Percentiles rank a stretch among this genome's conserved stretches.
Evolutionary conservation across 2,797 vertebrate genomes (phyloP).

Genomic region (Geotrypetes seraphini): DNA sequence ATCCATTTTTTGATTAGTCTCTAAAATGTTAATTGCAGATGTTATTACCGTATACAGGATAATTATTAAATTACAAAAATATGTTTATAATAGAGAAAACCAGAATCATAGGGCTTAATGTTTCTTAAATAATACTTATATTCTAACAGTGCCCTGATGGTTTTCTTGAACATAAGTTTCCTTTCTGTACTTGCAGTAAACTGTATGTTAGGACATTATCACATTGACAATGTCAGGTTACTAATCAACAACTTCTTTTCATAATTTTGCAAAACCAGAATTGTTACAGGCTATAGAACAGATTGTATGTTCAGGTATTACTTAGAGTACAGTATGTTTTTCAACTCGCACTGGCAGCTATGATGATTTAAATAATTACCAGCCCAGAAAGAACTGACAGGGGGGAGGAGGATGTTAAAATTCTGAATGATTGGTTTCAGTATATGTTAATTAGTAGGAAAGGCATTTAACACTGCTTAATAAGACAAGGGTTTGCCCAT

Average conservation of each 20-base stretch:
- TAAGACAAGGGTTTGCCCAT: slow-evolving; percentile 24
- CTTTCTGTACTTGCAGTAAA: too few relatives aligned
- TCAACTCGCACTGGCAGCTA: not conserved
- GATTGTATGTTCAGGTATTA: not conserved
- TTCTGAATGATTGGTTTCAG: slow-evolving; percentile 19
- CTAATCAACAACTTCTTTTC: not conserved
- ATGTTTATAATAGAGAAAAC: too few relatives aligned
- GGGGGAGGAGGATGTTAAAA: not conserved
- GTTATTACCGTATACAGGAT: too few relatives aligned
- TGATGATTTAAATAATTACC: slow-evolving; percentile 9
- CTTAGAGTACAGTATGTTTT: too few relatives aligned
- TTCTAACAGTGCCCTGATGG: too few relatives aligned
- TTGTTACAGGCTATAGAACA: not conserved
- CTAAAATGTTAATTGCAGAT: too few relatives aligned
- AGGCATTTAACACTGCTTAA: slow-evolving; percentile 23
- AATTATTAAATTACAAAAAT: too few relatives aligned
- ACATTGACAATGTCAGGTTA: not conserved
- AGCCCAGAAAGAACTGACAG: not conserved
- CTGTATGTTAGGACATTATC: not conserved
- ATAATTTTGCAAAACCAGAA: not conserved
- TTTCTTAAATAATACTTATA: too few relatives aligned
- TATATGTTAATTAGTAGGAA: slow-evolving; percentile 27
- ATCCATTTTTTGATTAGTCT: too few relatives aligned
- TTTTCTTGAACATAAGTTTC: too few relatives aligned
- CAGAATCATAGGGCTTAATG: too few relatives aligned